These are phyloP conservation scores for Passer montanus DNA, from an alignment of 2,113 vertebrate genomes.

Conservation along the genomic window DNA sequence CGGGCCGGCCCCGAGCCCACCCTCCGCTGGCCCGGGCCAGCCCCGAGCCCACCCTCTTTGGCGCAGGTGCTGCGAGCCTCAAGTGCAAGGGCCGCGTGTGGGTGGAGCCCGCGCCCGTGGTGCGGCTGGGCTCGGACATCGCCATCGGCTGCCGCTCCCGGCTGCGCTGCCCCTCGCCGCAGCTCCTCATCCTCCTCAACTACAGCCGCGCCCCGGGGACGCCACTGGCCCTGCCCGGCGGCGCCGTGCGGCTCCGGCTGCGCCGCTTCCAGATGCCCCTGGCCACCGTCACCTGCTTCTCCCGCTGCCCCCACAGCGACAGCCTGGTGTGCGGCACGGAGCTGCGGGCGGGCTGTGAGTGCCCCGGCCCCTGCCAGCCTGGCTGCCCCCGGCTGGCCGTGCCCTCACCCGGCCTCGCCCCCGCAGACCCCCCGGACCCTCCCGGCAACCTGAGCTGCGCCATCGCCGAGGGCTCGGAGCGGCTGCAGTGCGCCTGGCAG, in stretches of 20 bases:
- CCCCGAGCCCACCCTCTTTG: fast-evolving
- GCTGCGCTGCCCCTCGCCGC: not conserved
- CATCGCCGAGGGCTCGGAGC: constrained; percentile 55
- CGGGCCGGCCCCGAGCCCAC: too few relatives aligned
- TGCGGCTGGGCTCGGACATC: constrained; percentile 69
- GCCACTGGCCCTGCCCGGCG: constrained; percentile 26
- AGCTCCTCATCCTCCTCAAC: constrained; percentile 60
- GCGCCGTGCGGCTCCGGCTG: constrained; percentile 19
- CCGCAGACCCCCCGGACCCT: constrained; percentile 70
- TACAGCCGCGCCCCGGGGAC: not conserved
- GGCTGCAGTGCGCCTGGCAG: constrained; percentile 66
- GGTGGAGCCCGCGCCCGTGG: constrained; percentile 60
- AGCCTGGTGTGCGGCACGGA: constrained; percentile 61
- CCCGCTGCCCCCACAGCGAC: not conserved
- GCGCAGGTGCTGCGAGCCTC: constrained; percentile 29
- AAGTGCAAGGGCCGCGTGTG: constrained; percentile 64
- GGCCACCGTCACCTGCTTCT: not conserved
- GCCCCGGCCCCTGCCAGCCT: fast-evolving
- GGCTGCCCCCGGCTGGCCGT: fast-evolving
- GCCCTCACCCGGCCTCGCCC: not conserved
- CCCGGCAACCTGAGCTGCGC: constrained; percentile 69
- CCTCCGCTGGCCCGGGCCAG: not conserved
- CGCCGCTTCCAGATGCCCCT: not conserved
- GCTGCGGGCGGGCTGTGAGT: constrained; percentile 76
- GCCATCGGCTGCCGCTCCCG: constrained; percentile 66